Evolutionary conservation across 2,113 vertebrate genomes (phyloP).

Genomic region (Oostethus manadensis): DNA sequence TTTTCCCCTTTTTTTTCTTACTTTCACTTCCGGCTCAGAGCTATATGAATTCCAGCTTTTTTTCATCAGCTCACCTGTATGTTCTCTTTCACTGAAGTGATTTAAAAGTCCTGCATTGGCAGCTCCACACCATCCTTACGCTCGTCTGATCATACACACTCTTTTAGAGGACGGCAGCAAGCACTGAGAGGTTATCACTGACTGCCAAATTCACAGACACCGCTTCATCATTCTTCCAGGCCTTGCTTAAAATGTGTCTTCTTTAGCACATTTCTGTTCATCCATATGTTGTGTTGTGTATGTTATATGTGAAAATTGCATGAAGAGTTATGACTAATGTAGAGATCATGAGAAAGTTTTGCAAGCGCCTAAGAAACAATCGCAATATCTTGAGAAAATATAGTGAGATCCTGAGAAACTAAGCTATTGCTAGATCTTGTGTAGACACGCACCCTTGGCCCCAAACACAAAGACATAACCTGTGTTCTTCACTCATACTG

Average conservation of each 20-base stretch:
- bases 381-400: no score
- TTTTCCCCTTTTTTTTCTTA: slow-evolving; percentile 1
- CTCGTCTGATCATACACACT: not conserved
- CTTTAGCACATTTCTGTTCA: not conserved
- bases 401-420: no score
- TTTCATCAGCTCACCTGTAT: slow-evolving; percentile 50
- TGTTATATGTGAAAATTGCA: no score
- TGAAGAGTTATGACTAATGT: no score
- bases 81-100: slow-evolving; percentile 28
- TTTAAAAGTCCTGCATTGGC: slow-evolving; percentile 29
- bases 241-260: not conserved
- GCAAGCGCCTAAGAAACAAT: no score
- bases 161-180: slow-evolving; percentile 10
- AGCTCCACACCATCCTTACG: slow-evolving; percentile 7
- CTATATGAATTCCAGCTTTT: slow-evolving; percentile 33
- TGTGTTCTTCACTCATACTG: no score
- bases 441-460: no score
- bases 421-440: no score
- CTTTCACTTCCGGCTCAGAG: slow-evolving; percentile 17
- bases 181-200: slow-evolving; percentile 25
- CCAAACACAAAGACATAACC: no score
- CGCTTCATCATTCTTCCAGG: slow-evolving; percentile 7
- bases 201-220: not conserved
- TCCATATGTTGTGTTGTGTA: not conserved
- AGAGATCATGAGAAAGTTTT: no score